phyloP scores from a whole-genome alignment of 2,888 invertebrate genomes.

The Torymus texanus region DNA sequence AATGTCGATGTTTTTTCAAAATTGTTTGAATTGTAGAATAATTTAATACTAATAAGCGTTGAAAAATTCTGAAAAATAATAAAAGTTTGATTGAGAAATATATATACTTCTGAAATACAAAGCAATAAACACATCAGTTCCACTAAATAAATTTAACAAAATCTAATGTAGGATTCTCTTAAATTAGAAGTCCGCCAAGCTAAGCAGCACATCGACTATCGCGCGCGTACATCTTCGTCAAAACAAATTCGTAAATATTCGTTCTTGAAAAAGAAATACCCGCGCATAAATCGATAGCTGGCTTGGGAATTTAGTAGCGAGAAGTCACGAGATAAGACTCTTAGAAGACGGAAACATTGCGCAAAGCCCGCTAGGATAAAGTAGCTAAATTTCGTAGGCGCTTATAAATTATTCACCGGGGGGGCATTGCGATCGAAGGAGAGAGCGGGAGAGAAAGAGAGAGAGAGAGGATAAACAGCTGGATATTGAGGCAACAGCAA shows the following conservation, averaged over 20 bases:
- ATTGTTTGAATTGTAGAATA: too few relatives aligned
- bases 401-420: slow-evolving; percentile 54
- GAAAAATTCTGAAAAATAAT: too few relatives aligned
- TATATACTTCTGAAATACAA: background rate
- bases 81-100: background rate
- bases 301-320: slow-evolving; percentile 28
- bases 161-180: background rate
- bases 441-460: background rate
- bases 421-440: slow-evolving; percentile 41
- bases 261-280: slow-evolving; percentile 22
- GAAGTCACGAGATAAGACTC: slow-evolving; percentile 33
- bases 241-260: slow-evolving; percentile 45
- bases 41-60: too few relatives aligned
- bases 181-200: background rate
- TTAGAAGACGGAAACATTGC: slow-evolving; percentile 50
- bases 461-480: slow-evolving; percentile 38
- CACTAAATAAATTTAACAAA: slow-evolving; percentile 20
- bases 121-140: background rate
- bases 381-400: slow-evolving; percentile 46
- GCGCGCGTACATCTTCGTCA: background rate
- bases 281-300: slow-evolving; percentile 24
- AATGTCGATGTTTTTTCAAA: too few relatives aligned
- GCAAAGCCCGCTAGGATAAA: slow-evolving; percentile 43
- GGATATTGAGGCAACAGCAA: slow-evolving; percentile 22
- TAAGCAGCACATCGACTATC: slow-evolving; percentile 9